phyloP scores from a whole-genome alignment of 37 sponge, comb jelly and placozoan genomes.

The Beroe ovata region DNA sequence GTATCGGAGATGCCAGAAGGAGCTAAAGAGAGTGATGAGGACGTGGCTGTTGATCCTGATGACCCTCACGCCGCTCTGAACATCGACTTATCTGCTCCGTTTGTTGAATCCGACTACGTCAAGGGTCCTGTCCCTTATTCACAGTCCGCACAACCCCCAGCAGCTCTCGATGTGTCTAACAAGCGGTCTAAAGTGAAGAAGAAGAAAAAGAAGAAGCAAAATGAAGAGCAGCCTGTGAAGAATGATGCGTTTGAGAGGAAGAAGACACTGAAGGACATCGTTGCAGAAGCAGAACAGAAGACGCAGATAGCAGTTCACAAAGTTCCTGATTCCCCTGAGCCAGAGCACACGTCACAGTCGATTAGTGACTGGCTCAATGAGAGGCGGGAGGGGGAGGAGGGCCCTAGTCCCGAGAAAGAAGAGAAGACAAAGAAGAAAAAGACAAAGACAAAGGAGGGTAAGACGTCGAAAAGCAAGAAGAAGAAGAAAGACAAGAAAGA shows the following conservation, averaged over 20 bases:
- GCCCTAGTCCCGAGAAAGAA: neutral
- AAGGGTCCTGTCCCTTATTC: slow-evolving; percentile 60
- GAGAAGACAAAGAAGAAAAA: neutral
- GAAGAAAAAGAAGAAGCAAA: slow-evolving; percentile 67
- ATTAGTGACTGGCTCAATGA: slow-evolving; percentile 64
- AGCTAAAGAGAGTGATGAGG: slow-evolving; percentile 62
- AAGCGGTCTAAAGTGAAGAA: slow-evolving; percentile 69
- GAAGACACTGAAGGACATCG: slow-evolving; percentile 66
- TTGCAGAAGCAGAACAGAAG: slow-evolving; percentile 58
- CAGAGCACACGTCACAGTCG: slow-evolving; percentile 47
- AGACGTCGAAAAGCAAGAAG: slow-evolving; percentile 26
- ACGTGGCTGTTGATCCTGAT: slow-evolving; percentile 9
- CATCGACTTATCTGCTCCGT: slow-evolving; percentile 67
- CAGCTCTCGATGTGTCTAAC: neutral
- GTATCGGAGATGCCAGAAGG: slow-evolving; percentile 71
- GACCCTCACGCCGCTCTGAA: slow-evolving; percentile 68
- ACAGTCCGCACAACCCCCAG: slow-evolving; percentile 28
- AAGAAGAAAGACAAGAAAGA: slow-evolving; percentile 36
- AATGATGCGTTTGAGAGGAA: slow-evolving; percentile 67
- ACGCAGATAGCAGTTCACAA: slow-evolving; percentile 44
- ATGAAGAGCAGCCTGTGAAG: slow-evolving; percentile 69
- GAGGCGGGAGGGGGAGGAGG: slow-evolving; percentile 5
- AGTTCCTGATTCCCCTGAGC: slow-evolving; percentile 29
- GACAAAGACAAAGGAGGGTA: neutral
- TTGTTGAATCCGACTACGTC: slow-evolving; percentile 53